Evolutionary conservation across 2,888 invertebrate species (phyloP).

Genomic region (Oasisia sp.): DNA sequence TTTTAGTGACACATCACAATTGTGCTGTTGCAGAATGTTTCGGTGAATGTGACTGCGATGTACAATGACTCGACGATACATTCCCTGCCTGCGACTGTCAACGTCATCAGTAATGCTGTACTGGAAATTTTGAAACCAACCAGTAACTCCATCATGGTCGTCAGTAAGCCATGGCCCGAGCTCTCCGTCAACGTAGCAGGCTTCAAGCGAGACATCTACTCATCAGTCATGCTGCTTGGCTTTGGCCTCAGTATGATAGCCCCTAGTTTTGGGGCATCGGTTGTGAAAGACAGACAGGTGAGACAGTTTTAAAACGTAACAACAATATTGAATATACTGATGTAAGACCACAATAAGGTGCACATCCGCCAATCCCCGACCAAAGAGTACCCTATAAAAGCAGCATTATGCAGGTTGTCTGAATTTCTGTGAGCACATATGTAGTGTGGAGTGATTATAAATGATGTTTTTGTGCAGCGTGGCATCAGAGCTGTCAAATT

Average conservation of each 20-base stretch:
- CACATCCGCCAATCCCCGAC: too few species aligned
- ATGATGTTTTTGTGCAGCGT: too few species aligned
- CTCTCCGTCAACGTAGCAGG: constrained; percentile 19
- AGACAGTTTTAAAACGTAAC: constrained; percentile 40
- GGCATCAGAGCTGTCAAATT: too few species aligned
- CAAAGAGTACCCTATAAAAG: too few species aligned
- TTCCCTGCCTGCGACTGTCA: constrained; percentile 75
- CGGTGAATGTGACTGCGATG: constrained; percentile 35
- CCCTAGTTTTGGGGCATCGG: constrained; percentile 80
- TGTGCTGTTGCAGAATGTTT: constrained; percentile 17
- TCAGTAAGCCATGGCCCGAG: constrained; percentile 32
- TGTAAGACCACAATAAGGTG: too few species aligned
- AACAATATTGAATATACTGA: too few species aligned
- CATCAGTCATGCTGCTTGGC: constrained; percentile 81
- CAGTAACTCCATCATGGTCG: constrained; percentile 18
- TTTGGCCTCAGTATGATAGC: constrained; percentile 84
- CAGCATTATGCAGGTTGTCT: too few species aligned
- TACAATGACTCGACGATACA: constrained; percentile 83
- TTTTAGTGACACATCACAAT: not conserved
- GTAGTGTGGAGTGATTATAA: too few species aligned
- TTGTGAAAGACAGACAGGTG: constrained; percentile 87
- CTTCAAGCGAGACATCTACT: constrained; percentile 78
- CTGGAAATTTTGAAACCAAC: constrained; percentile 33
- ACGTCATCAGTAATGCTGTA: constrained; percentile 49
- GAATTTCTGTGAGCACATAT: too few species aligned